Percentiles rank a stretch among this genome's conserved stretches.
phyloP scores from a whole-genome alignment of 2,113 vertebrate species.

The Bubo scandiacus region DNA sequence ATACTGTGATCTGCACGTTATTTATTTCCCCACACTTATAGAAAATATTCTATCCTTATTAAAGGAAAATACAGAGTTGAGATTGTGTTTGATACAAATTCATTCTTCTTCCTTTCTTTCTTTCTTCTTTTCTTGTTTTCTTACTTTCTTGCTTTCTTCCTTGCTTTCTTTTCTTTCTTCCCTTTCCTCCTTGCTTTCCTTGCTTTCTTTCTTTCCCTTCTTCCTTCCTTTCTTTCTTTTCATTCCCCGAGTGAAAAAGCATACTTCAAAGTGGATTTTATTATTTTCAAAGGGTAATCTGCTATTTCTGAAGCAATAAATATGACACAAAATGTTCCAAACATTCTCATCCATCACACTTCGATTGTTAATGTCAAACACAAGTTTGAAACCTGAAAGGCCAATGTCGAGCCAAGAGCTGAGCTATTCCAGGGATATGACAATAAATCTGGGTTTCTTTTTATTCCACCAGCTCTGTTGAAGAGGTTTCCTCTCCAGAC shows the following conservation, averaged over 20 bases:
- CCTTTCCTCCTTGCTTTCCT: neutral
- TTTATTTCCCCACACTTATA: neutral
- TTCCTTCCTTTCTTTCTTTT: too few species aligned
- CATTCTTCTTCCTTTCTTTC: neutral
- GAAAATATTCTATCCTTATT: neutral
- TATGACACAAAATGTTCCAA: neutral
- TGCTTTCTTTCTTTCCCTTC: too few species aligned
- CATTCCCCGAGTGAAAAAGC: neutral
- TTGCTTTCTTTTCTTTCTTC: too few species aligned
- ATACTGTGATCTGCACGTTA: neutral
- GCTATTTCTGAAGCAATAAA: neutral
- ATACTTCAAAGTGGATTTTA: neutral
- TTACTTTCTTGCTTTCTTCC: neutral
- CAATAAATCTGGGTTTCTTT: neutral
- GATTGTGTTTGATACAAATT: neutral
- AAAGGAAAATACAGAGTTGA: neutral
- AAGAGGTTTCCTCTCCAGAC: neutral
- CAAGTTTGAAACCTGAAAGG: neutral
- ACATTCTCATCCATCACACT: neutral
- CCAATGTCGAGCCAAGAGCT: neutral
- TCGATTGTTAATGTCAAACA: neutral
- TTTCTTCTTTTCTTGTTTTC: too few species aligned
- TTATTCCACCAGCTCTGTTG: neutral
- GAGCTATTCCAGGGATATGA: neutral
- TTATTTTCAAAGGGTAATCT: neutral